Evolutionary conservation across 2,113 vertebrate species (phyloP).

Genomic region (Semicossyphus pulcher): DNA sequence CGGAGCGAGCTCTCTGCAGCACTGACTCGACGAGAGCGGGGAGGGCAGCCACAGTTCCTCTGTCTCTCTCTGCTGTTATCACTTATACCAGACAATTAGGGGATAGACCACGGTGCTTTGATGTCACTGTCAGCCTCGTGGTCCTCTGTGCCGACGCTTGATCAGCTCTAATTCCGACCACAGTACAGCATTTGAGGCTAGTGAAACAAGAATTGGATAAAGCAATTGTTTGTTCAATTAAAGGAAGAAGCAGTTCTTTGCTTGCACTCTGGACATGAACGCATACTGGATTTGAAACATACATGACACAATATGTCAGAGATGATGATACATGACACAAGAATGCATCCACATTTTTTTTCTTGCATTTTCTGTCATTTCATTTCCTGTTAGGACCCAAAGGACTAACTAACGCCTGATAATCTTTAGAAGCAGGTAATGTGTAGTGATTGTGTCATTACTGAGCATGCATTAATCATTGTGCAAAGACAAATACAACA

Average conservation of each 20-base stretch:
- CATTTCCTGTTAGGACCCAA: neutral
- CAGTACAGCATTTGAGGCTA: slow-evolving; percentile 53
- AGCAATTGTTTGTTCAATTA: slow-evolving; percentile 62
- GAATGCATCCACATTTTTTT: neutral
- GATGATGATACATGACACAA: too few relatives aligned
- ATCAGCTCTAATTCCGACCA: slow-evolving; percentile 70
- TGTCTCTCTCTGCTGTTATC: slow-evolving; percentile 66
- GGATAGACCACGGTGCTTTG: slow-evolving; percentile 69
- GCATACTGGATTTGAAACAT: too few relatives aligned
- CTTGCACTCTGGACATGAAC: slow-evolving; percentile 32
- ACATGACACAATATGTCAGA: too few relatives aligned
- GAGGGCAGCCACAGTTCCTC: slow-evolving; percentile 45
- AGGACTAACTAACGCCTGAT: neutral
- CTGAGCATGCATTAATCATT: neutral
- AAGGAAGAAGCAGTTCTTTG: slow-evolving; percentile 17
- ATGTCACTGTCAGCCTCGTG: slow-evolving; percentile 68
- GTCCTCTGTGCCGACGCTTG: slow-evolving; percentile 60
- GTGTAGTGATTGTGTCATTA: slow-evolving; percentile 1
- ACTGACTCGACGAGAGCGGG: slow-evolving; percentile 32
- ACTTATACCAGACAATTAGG: slow-evolving; percentile 77
- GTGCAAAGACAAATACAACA: neutral
- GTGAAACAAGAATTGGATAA: slow-evolving; percentile 52
- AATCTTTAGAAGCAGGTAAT: neutral
- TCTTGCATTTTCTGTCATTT: neutral
- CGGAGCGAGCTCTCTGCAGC: slow-evolving; percentile 29